Percentiles rank a stretch among this genome's conserved stretches.
phyloP scores from a whole-genome alignment of 2,797 vertebrate species.

The Halcyon chelicuti region DNA sequence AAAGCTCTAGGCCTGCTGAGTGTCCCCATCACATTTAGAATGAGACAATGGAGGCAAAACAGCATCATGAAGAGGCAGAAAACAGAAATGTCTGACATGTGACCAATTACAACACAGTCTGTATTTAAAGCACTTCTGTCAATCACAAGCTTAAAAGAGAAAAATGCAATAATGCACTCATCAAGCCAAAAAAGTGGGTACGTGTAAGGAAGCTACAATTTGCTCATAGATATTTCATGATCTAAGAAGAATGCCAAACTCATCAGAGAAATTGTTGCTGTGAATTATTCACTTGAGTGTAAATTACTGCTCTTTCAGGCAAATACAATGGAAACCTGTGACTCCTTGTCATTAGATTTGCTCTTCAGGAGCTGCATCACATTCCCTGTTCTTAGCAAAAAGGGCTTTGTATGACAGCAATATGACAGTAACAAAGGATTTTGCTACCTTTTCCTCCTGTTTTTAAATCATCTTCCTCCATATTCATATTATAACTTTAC shows the following conservation, averaged over 20 bases:
- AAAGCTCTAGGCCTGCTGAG: neutral
- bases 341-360: conserved; percentile 19
- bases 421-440: neutral
- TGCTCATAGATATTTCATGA: conserved; percentile 1
- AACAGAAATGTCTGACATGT: neutral
- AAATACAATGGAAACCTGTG: conserved; percentile 21
- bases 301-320: conserved; percentile 18
- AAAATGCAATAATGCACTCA: neutral
- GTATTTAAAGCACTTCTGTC: neutral
- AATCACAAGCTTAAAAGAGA: neutral
- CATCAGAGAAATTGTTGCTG: conserved; percentile 1
- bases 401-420: neutral
- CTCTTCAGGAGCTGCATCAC: neutral
- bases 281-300: conserved; percentile 28
- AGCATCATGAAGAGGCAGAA: neutral
- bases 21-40: neutral
- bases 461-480: neutral
- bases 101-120: neutral
- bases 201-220: neutral
- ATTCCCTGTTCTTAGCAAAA: neutral
- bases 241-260: conserved; percentile 12
- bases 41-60: neutral
- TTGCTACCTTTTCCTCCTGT: neutral
- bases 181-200: neutral
- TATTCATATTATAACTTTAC: neutral